Evolutionary conservation across 2,888 invertebrate species (phyloP).

Genomic region (Myathropa florea): DNA sequence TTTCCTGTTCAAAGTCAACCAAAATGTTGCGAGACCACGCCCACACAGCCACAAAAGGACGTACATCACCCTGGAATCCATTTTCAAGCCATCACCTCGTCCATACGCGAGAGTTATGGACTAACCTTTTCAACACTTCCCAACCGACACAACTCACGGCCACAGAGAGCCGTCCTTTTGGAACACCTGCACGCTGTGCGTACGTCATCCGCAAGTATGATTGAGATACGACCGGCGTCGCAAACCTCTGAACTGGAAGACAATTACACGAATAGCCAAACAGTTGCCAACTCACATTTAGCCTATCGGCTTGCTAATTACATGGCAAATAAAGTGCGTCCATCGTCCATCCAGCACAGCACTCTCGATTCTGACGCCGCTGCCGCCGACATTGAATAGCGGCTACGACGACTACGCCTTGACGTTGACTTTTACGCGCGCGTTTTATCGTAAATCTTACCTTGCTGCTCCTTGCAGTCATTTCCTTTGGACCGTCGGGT

Average conservation of each 20-base stretch:
- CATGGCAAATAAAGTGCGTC: conserved; percentile 65
- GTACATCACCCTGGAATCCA: neutral
- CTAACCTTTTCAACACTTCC: conserved; percentile 10
- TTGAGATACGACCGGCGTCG: conserved; percentile 64
- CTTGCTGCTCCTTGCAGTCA: conserved; percentile 32
- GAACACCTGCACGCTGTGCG: conserved; percentile 59
- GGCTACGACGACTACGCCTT: conserved; percentile 18
- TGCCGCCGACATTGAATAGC: neutral
- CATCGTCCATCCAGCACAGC: conserved; percentile 3
- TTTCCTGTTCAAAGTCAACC: too few species aligned
- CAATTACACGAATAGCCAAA: conserved; percentile 53
- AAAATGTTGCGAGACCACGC: neutral
- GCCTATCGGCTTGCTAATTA: conserved; percentile 66
- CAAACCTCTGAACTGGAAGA: conserved; percentile 52
- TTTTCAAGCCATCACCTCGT: neutral
- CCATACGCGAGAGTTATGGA: neutral
- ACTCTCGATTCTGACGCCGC: conserved; percentile 33
- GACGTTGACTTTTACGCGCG: conserved; percentile 59
- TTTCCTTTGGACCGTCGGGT: neutral
- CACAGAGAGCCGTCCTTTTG: conserved; percentile 13
- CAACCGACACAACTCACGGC: conserved; percentile 8
- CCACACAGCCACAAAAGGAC: neutral
- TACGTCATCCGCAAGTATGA: conserved; percentile 55
- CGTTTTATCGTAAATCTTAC: conserved; percentile 61
- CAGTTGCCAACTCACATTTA: conserved; percentile 63